Evolutionary conservation across 2,113 vertebrate genomes (phyloP).

Genomic region (Marcusenius ussheri): DNA sequence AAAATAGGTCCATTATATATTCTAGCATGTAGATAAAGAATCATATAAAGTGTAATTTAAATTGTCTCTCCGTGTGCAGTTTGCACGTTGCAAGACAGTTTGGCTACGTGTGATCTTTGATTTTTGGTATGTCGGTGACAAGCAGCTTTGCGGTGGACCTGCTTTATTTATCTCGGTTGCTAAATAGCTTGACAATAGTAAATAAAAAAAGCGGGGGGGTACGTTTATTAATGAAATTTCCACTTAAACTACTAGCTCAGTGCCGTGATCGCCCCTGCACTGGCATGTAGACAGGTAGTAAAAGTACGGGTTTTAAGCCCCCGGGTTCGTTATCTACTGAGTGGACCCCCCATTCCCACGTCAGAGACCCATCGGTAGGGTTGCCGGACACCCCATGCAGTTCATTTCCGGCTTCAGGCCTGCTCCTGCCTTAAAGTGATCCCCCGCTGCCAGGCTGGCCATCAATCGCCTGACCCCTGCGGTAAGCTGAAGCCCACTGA

Average conservation of each 20-base stretch:
- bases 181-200: background rate
- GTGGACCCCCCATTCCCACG: background rate
- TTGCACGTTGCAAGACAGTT: background rate
- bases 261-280: background rate
- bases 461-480: background rate
- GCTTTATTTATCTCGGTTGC: background rate
- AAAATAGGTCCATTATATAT: background rate
- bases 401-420: background rate
- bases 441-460: background rate
- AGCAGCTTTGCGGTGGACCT: background rate
- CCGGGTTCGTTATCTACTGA: background rate
- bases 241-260: background rate
- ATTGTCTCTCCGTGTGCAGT: background rate
- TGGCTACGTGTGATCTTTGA: background rate
- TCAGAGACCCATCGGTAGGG: background rate
- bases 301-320: background rate
- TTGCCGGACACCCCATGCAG: background rate
- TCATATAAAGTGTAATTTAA: background rate
- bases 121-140: background rate
- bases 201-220: background rate
- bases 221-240: background rate
- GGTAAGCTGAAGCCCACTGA: background rate
- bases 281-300: background rate
- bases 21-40: background rate
- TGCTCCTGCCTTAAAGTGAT: background rate